Evolutionary conservation across 2,797 vertebrate species (phyloP), one percentile per base, ranked within the genome.

Genomic region (Ceyx erithaca): DNA sequence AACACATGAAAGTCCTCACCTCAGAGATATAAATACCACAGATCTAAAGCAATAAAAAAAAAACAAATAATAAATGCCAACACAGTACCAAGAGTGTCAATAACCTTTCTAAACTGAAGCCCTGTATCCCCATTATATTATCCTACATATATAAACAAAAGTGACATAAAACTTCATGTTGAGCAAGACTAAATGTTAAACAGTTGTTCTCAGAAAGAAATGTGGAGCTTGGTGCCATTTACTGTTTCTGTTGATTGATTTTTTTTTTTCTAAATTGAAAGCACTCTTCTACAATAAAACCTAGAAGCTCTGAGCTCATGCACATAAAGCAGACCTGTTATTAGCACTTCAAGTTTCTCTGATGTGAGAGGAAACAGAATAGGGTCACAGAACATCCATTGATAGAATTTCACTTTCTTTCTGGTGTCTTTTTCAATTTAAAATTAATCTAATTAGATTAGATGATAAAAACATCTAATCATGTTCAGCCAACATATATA

Each of bases 1-100:
- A 64, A 80, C n/a, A 80, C 75, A 89, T 67, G 46, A 80, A 95
- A 92, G 43, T 91, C 68, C 75, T 77, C 48, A 85, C 84, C 72
- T 89, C 51, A 77, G 67, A 96, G 80, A 80, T 69, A 73, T 88
- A 97, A 95, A 95, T 89, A 87, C 69, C 70, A 89, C 37, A 85
- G 66, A 89, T 83, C 92, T 93, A 82, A 92, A 85, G 84, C 77
- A 93, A 89, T 87, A 95, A 92, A 91, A 93, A 93, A 77, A 57
- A 37, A n/a, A n/a, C n/a, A 41, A 95, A 82, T 54, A 90, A 87
- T 77, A 96, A 94, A 94, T 94, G 77, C 64, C 90, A 96, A 33
- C 52, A 69, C 81, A 93, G 69, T 63, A 94, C 43, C 43, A n/a
- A 78, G 31, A 66, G 40, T 54, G 66, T 71, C 90, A 93, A 75